Percentiles rank a stretch among this genome's conserved stretches.
Conservation (phyloP, 1,140 invertebrate species). For the Drosophila littoralis region DNA sequence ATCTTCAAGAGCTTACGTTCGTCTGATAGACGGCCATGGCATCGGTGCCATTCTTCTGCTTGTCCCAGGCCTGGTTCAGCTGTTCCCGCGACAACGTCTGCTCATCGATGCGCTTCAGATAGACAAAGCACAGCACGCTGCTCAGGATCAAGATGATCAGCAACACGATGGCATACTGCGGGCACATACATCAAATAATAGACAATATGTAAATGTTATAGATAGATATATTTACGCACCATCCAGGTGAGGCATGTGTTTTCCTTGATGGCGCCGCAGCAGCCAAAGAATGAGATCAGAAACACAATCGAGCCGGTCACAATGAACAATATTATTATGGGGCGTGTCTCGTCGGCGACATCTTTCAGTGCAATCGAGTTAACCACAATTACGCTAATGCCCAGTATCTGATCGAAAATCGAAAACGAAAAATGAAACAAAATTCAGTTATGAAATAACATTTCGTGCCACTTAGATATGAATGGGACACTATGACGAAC, state of each 20-base stretch:
- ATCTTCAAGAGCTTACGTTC: constrained; percentile 28
- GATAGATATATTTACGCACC: constrained; percentile 85
- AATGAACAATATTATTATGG: constrained; percentile 83
- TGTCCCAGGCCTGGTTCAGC: constrained; percentile 37
- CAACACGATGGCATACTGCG: constrained; percentile 59
- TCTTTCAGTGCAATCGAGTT: constrained; percentile 47
- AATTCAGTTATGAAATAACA: constrained; percentile 6
- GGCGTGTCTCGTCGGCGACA: constrained; percentile 25
- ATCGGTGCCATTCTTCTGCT: constrained; percentile 45
- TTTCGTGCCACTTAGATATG: constrained; percentile 18
- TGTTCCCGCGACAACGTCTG: not conserved
- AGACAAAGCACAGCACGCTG: constrained; percentile 49
- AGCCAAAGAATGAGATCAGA: constrained; percentile 89
- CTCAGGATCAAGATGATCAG: constrained; percentile 47
- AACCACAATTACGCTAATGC: constrained; percentile 57
- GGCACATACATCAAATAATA: not conserved
- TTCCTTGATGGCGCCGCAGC: constrained; percentile 92
- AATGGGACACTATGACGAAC: not conserved
- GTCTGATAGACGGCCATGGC: constrained; percentile 55
- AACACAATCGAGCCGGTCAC: constrained; percentile 60
- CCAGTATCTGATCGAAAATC: constrained; percentile 58
- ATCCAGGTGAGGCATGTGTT: constrained; percentile 91
- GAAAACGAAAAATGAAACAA: not conserved
- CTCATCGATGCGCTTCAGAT: constrained; percentile 31
- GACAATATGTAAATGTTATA: not conserved